A percentile compares a stretch with the other conserved stretches of the same genome.
Evolutionary conservation across 2,113 vertebrate genomes (phyloP).

Genomic region (Rhadina sibilatrix): DNA sequence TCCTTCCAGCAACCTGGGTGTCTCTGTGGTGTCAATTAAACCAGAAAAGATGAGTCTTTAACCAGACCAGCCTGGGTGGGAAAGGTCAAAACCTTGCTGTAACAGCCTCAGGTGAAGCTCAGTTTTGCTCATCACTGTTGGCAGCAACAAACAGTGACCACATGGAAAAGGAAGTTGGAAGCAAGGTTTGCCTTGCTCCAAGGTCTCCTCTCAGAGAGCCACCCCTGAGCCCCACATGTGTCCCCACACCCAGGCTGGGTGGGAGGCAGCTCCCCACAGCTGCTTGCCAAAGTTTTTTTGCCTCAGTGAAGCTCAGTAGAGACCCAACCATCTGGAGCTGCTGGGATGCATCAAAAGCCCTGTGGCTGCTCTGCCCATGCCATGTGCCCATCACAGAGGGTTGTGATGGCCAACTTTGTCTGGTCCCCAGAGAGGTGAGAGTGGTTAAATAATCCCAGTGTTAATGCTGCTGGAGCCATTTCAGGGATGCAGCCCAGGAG

Average conservation of each 20-base stretch:
- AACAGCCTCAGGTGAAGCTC: background rate
- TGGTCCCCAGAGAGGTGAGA: background rate
- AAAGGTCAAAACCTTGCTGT: background rate
- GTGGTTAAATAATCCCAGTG: background rate
- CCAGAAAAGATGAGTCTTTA: background rate
- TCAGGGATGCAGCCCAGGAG: background rate
- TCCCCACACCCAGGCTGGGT: background rate
- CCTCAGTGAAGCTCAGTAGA: background rate
- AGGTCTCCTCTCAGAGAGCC: background rate
- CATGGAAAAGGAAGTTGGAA: background rate
- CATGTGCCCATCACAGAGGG: fast-evolving
- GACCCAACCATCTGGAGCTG: background rate
- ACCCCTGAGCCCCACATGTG: fast-evolving
- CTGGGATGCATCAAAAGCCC: background rate
- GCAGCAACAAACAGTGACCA: background rate
- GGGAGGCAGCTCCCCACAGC: background rate
- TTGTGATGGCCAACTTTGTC: background rate
- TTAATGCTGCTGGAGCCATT: background rate
- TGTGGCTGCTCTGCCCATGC: background rate
- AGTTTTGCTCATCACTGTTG: background rate
- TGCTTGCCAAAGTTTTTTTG: fast-evolving
- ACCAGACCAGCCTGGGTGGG: background rate
- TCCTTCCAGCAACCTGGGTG: background rate
- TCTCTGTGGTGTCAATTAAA: background rate
- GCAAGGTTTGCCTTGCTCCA: background rate